A percentile compares a stretch with the other conserved stretches of the same genome.
These are phyloP conservation scores for Baryphthengus martii DNA, from an alignment of 2,113 vertebrate genomes.

Conservation along the genomic window DNA sequence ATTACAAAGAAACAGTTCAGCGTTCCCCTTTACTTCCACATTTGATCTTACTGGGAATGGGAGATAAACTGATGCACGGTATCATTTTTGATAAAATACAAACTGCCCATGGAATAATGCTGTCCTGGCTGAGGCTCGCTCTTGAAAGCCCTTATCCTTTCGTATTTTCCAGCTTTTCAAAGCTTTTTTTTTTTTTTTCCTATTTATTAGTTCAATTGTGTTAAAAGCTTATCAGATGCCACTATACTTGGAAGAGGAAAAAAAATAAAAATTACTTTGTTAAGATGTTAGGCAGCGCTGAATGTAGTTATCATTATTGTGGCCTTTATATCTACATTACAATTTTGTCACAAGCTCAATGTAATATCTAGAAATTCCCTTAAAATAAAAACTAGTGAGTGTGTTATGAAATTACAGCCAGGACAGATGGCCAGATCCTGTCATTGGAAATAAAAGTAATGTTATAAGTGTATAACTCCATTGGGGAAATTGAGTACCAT, in stretches of 20 bases:
- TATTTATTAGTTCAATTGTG: conserved; percentile 72
- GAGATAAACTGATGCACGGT: conserved; percentile 45
- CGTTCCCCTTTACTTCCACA: conserved; percentile 46
- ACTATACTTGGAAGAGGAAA: conserved; percentile 54
- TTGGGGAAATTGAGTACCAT: conserved; percentile 87
- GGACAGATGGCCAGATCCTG: conserved; percentile 86
- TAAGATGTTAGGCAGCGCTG: conserved; percentile 79
- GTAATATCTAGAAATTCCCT: conserved; percentile 82
- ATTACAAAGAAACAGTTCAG: conserved; percentile 67
- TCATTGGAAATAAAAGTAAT: conserved; percentile 88
- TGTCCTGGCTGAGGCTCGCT: conserved; percentile 17
- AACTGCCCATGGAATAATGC: conserved; percentile 38
- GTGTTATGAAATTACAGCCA: conserved; percentile 85
- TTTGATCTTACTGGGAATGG: conserved; percentile 57
- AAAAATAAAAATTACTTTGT: conserved; percentile 70
- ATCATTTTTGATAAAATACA: conserved; percentile 64
- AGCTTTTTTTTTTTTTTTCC: conserved; percentile 22
- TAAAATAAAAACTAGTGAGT: conserved; percentile 84
- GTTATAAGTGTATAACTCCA: conserved; percentile 84
- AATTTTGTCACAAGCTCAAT: conserved; percentile 82
- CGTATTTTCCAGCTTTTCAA: conserved; percentile 67
- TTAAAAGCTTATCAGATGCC: conserved; percentile 63
- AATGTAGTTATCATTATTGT: conserved; percentile 84
- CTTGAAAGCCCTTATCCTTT: conserved; percentile 39
- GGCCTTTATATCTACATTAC: conserved; percentile 84